Evolutionary conservation across 2,797 vertebrate genomes (phyloP).

Genomic region (Cirrhinus molitorella): DNA sequence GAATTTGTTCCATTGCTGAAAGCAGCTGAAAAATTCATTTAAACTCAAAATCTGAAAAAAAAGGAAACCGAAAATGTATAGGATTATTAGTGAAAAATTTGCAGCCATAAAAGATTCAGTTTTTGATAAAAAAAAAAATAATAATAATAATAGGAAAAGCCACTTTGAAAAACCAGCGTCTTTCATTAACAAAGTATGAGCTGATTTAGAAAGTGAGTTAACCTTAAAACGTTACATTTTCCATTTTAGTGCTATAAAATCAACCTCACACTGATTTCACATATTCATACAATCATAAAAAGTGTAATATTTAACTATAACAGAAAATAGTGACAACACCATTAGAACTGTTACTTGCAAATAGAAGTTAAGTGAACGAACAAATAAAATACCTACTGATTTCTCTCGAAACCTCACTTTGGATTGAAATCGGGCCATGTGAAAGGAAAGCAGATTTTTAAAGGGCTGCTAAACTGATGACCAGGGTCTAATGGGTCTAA

Average conservation of each 20-base stretch:
- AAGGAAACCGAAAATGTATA: constrained; percentile 30
- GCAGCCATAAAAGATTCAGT: background rate
- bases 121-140: too few species aligned
- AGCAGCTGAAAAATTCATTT: constrained; percentile 48
- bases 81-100: background rate
- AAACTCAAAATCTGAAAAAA: constrained; percentile 9
- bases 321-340: background rate
- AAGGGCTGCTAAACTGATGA: background rate
- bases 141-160: too few species aligned
- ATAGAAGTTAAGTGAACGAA: background rate
- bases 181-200: too few species aligned
- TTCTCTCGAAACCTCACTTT: background rate
- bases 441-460: constrained; percentile 21
- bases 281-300: background rate
- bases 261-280: background rate
- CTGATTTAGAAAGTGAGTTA: too few species aligned
- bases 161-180: too few species aligned
- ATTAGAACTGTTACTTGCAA: too few species aligned
- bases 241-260: background rate
- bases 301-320: background rate
- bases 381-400: background rate
- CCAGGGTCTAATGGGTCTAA: constrained; percentile 52
- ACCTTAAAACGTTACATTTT: too few species aligned
- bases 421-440: background rate
- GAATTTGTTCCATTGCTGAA: constrained; percentile 25